Conservation (phyloP, 2,888 invertebrate species). For the Xanthostigma xanthostigma region DNA sequence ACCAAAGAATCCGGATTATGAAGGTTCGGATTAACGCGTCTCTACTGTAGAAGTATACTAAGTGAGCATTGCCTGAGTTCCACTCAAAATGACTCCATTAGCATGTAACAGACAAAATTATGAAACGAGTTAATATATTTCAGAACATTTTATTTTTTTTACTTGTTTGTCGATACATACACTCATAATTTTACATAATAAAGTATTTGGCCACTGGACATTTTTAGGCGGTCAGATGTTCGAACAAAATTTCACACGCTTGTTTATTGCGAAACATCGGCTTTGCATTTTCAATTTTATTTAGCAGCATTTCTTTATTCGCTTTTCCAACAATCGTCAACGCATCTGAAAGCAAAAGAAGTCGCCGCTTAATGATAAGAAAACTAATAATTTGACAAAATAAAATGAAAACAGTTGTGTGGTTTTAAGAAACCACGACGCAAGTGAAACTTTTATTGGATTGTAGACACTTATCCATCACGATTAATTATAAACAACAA, state of each 20-base stretch:
- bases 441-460: no score
- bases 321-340: conserved; percentile 34
- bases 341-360: conserved; percentile 19
- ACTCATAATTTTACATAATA: neutral
- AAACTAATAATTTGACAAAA: conserved; percentile 2
- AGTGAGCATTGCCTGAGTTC: no score
- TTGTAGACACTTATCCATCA: no score
- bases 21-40: no score
- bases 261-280: conserved; percentile 43
- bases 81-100: no score
- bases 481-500: no score
- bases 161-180: neutral
- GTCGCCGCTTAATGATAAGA: neutral
- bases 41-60: no score
- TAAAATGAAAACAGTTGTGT: no score
- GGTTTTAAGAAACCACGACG: neutral
- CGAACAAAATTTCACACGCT: conserved; percentile 24
- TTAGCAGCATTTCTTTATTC: conserved; percentile 35
- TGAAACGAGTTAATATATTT: neutral
- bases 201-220: neutral
- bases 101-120: no score
- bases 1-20: no score
- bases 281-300: conserved; percentile 42
- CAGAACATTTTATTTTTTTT: neutral
- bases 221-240: conserved; percentile 9